A percentile compares a stretch with the other conserved stretches of the same genome.
These are phyloP conservation scores for Melanotaenia parkinsoni DNA, from an alignment of 2,797 vertebrate species.

Conservation along the genomic window DNA sequence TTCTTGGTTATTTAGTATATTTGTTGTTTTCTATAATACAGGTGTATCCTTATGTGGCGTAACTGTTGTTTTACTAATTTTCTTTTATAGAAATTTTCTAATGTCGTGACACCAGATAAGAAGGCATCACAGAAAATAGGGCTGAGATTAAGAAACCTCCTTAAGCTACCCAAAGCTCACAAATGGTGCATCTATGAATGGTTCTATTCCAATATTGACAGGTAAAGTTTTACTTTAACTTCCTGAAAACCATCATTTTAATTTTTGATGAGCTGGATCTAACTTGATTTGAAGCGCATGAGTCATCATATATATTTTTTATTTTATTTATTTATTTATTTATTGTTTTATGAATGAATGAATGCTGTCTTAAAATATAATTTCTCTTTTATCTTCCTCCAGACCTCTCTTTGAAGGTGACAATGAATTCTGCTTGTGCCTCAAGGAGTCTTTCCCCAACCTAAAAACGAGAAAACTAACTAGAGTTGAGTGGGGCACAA, in stretches of 20 bases:
- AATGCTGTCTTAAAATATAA: neutral
- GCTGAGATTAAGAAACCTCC: constrained; percentile 94
- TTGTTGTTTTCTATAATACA: neutral
- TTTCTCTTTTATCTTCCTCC: constrained; percentile 48
- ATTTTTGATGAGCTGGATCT: neutral
- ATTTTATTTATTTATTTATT: neutral
- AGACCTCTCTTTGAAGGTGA: constrained; percentile 99
- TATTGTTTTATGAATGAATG: too few relatives aligned
- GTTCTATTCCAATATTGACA: constrained; percentile 99
- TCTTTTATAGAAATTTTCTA: constrained; percentile 89
- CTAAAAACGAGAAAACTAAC: constrained; percentile 97
- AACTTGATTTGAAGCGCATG: neutral
- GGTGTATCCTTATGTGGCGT: neutral
- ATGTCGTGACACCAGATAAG: constrained; percentile 93
- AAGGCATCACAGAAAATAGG: constrained; percentile 97
- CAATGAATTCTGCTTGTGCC: constrained; percentile 98
- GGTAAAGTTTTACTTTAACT: constrained; percentile 78
- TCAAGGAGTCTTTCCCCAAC: constrained; percentile 98
- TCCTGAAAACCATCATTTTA: neutral
- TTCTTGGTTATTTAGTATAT: neutral
- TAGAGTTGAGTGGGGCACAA: constrained; percentile 97
- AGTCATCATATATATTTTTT: neutral
- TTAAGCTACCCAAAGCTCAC: constrained; percentile 98
- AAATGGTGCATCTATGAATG: constrained; percentile 99
- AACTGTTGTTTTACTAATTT: constrained; percentile 34